Evolutionary conservation across 1,140 invertebrate species (phyloP).

Genomic region (Drosophila lini): DNA sequence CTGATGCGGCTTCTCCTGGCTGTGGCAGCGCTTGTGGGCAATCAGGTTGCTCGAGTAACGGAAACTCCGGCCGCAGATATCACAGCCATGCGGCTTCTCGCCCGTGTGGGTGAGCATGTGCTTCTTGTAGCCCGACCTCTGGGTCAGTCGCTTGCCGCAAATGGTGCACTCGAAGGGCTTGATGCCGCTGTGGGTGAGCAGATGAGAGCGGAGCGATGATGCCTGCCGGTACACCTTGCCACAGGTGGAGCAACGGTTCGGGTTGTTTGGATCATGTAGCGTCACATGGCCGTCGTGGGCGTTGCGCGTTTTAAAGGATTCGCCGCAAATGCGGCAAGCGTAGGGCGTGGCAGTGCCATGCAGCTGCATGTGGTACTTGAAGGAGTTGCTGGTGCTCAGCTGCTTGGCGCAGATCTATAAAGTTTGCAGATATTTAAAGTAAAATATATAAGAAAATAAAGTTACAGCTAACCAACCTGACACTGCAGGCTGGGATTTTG

Average conservation of each 20-base stretch:
- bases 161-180: constrained; percentile 66
- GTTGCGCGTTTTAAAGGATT: constrained; percentile 73
- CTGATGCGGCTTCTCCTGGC: constrained; percentile 86
- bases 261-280: constrained; percentile 62
- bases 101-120: constrained; percentile 76
- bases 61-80: constrained; percentile 53
- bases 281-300: constrained; percentile 68
- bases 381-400: constrained; percentile 68
- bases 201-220: constrained; percentile 59
- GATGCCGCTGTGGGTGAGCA: constrained; percentile 59
- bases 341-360: constrained; percentile 72
- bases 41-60: constrained; percentile 76
- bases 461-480: constrained; percentile 8
- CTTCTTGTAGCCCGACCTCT: constrained; percentile 74
- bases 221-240: constrained; percentile 65
- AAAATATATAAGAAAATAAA: neutral
- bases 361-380: constrained; percentile 81
- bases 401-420: constrained; percentile 66
- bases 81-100: constrained; percentile 65
- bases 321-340: constrained; percentile 55
- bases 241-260: constrained; percentile 58
- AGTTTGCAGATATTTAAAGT: neutral
- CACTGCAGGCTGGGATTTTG: constrained; percentile 47
- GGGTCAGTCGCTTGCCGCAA: constrained; percentile 72
- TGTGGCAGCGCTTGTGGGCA: constrained; percentile 86